Conservation (phyloP, 2,888 invertebrate species). For the Caenorhabditis sp. region DNA sequence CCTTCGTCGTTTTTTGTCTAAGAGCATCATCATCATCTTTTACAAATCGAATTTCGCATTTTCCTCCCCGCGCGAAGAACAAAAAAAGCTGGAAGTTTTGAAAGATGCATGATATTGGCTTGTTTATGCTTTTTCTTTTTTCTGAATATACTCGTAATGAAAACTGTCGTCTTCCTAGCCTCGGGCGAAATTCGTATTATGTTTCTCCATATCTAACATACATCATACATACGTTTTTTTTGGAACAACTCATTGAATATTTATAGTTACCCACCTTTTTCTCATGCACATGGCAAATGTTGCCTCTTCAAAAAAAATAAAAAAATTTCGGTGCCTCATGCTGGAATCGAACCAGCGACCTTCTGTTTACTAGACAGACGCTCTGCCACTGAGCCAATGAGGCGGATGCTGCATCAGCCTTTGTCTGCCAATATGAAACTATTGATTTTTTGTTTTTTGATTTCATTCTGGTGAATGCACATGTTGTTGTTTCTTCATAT, state of each 20-base stretch:
- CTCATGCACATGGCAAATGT: no score
- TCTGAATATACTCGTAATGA: background rate
- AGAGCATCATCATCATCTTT: no score
- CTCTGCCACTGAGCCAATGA: conserved; percentile 70
- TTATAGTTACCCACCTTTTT: background rate
- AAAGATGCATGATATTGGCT: no score
- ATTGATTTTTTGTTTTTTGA: no score
- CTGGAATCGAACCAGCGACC: conserved; percentile 70
- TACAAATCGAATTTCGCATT: no score
- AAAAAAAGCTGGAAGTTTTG: no score
- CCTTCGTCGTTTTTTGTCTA: no score
- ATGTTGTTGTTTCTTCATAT: no score
- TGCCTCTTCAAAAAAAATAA: background rate
- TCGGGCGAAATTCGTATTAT: background rate
- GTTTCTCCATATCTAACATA: background rate
- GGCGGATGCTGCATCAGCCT: no score
- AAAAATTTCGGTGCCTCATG: conserved; percentile 60
- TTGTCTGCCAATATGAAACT: no score
- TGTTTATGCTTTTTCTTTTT: background rate
- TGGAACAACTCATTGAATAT: background rate
- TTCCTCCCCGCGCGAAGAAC: no score
- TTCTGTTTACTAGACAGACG: conserved; percentile 71
- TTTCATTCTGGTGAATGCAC: no score
- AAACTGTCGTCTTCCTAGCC: background rate
- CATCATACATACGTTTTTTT: background rate